Base-by-base conservation (phyloP, 2,888 invertebrate species). In the Cryptosula pallasiana region DNA sequence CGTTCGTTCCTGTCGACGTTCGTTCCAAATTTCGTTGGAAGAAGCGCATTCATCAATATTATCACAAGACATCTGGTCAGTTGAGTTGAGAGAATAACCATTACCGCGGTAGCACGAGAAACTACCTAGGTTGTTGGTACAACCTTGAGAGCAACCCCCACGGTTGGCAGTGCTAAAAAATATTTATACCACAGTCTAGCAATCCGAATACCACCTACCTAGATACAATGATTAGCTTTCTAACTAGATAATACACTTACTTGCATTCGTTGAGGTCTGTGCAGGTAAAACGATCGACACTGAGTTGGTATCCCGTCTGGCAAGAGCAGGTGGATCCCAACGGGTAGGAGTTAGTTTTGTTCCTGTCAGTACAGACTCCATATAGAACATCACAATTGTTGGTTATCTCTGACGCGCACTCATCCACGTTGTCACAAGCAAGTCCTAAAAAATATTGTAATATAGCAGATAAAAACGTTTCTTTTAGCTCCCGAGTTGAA, bases 261-360 rank as follows among this genome's bases (percentile, higher is more conserved):
- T 9, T 63, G 63, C 63, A 63, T 34, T 63, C 63, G n/a, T 63
- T 63, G 32, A 63, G 63, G n/a, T 78, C 78, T 54, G 75, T 55
- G 74, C 79, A 79, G 20, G 72, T 55, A 73, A 74, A 78, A 20
- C 79, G 78, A 73, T 77, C 74, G 1, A 78, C 78, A 1, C 77
- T 77, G 71, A 63, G 29, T 16, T 13, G 5, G 32, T 76, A 79
- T 0, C 78, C 78, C 0, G 55, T 25, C 1, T 75, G 73, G 73
- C 79, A 79, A 0, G 73, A n/a, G 71, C 79, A 79, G 1, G 71
- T 74, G 72, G 76, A 78, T 5, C 76, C 72, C 3, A 73, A 69
- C 23, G 25, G 63, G 9, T 35, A 29, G 5, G 25, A 35, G 1
- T 34, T n/a, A 2, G 69, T 20, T 0, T 75, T 75, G 1, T 32